Evolutionary conservation across 2,888 invertebrate genomes (phyloP), one percentile per base, ranked within the genome.

Genomic region (Tholera decimalis): DNA sequence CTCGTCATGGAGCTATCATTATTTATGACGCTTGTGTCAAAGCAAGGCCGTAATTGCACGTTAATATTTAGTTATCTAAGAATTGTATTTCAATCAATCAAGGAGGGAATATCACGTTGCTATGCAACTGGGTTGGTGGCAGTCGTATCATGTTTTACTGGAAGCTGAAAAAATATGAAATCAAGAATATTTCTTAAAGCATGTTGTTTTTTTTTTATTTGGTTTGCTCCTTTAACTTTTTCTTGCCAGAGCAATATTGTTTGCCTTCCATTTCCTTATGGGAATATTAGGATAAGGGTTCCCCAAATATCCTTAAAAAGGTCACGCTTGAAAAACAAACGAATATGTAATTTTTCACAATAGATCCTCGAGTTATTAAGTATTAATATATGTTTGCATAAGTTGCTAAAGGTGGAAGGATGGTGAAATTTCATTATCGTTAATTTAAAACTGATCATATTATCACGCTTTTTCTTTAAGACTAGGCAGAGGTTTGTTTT

Each of bases 221-320:
- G 57, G 33, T 68, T 51, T 46, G 24, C 24, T 26, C 13, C 18
- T 18, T 26, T 50, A 50, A 59, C 46, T 37, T 57, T 53, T 33
- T 30, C 53, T 24, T 57, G 55, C 46, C 47, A 47, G 15, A 56
- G 43, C 41, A 44, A 50, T 53, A 50, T 44, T 60, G 55, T 79
- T 79, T 75, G 50, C 49, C 6, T 75, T 70, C 33, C 13, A 64
- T 69, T 70, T 71, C 35, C 50, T 55, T 75, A 60, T 28, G 33
- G 30, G 46, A 60, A 74, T 70, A 70, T 75, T 47, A 39, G 37
- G 44, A 24, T 33, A 46, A 65, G 22, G 44, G 55, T 57, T 43
- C 24, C 13, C 18, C 8, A 37, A 60, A 60, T 26, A 50, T 33
- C 13, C 49, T 13, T 13, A n/a, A 51, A 55, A 64, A 73, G 66